phyloP scores from a whole-genome alignment of 1,140 invertebrate species.

The Macrobrachium rosenbergii region DNA sequence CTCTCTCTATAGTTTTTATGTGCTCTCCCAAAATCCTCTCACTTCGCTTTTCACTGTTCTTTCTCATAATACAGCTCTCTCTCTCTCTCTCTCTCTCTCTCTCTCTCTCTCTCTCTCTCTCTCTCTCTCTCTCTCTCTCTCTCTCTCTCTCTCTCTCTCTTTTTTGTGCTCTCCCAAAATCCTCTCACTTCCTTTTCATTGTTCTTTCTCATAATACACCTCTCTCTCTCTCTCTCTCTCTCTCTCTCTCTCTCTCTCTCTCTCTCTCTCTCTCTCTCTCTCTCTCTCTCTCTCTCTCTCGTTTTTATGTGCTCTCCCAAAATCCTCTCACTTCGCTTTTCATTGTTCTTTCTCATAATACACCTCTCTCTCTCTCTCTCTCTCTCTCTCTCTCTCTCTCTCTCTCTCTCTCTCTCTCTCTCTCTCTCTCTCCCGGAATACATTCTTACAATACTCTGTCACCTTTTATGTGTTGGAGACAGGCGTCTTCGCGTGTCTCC shows the following conservation, averaged over 20 bases:
- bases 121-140: not conserved
- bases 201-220: not conserved
- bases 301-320: not conserved
- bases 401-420: not conserved
- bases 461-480: not conserved
- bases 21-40: not conserved
- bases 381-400: constrained; percentile 8
- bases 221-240: not conserved
- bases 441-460: not conserved
- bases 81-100: not conserved
- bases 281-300: not conserved
- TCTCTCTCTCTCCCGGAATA: not conserved
- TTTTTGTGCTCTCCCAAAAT: not conserved
- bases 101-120: not conserved
- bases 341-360: not conserved
- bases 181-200: not conserved
- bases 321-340: not conserved
- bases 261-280: not conserved
- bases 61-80: not conserved
- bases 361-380: not conserved
- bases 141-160: not conserved
- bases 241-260: not conserved
- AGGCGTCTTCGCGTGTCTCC: not conserved
- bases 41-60: not conserved
- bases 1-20: not conserved